These are phyloP conservation scores for Nudaria mundana DNA, from an alignment of 2,888 invertebrate genomes.

Conservation along the genomic window DNA sequence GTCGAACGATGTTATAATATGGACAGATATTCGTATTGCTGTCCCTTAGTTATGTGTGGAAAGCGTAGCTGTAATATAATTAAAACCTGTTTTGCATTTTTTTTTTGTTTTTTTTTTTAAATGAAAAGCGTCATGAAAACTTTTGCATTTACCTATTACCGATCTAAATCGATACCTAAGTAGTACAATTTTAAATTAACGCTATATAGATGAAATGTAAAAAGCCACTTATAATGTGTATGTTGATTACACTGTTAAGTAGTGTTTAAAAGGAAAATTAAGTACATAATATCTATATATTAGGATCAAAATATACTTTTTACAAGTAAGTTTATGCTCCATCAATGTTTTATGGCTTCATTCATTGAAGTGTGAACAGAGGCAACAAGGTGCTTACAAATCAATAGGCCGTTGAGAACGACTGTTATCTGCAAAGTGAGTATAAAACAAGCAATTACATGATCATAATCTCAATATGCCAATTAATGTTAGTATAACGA, in stretches of 20 bases:
- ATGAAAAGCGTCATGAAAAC: too few relatives aligned
- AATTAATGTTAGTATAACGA: conserved; percentile 72
- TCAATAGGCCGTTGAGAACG: conserved; percentile 42
- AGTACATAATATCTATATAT: background rate
- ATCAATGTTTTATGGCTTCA: conserved; percentile 20
- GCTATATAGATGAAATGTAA: too few relatives aligned
- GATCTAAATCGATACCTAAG: too few relatives aligned
- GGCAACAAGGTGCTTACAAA: conserved; percentile 28
- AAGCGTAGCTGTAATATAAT: conserved; percentile 36
- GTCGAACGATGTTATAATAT: conserved; percentile 32
- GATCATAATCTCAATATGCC: conserved; percentile 71
- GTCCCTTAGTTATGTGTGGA: conserved; percentile 20
- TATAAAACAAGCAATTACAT: conserved; percentile 59
- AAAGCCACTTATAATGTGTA: too few relatives aligned
- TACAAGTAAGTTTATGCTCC: conserved; percentile 3
- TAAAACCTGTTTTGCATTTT: conserved; percentile 26
- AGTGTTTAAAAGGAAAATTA: background rate
- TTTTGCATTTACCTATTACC: too few relatives aligned
- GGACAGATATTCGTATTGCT: conserved; percentile 35
- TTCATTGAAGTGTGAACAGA: conserved; percentile 32
- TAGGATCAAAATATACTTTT: too few relatives aligned
- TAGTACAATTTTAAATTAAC: too few relatives aligned
- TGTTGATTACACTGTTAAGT: too few relatives aligned
- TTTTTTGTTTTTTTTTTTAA: background rate
- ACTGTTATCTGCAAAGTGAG: conserved; percentile 43